Conservation (phyloP, 35 echinoderm and acorn worm genomes). For the Eucidaris tribuloides region DNA sequence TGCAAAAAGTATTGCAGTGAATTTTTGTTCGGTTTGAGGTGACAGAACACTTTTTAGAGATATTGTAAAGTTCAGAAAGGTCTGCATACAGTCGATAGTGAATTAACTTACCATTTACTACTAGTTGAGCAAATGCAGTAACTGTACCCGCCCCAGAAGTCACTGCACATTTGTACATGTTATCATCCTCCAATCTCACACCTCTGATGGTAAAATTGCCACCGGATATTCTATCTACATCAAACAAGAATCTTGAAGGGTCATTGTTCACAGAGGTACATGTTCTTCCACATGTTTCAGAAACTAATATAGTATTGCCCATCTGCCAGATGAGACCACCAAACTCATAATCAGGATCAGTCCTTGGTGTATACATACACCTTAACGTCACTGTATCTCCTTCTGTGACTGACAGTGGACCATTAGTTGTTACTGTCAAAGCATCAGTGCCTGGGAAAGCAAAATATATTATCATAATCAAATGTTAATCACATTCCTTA, state of each 20-base stretch:
- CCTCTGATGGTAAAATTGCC: background rate
- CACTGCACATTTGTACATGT: background rate
- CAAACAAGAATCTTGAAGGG: background rate
- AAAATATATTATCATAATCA: too few relatives aligned
- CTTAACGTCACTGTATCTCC: slow-evolving; percentile 1
- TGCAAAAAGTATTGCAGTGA: background rate
- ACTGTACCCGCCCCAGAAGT: background rate
- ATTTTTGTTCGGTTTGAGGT: background rate
- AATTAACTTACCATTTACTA: slow-evolving; percentile 14
- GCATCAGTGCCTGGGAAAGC: background rate
- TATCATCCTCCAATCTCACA: background rate
- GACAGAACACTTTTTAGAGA: background rate
- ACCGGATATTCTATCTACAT: background rate
- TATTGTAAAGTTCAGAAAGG: background rate
- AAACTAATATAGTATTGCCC: background rate
- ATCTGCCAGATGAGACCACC: slow-evolving; percentile 5
- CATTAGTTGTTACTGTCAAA: background rate
- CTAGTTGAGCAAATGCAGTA: background rate
- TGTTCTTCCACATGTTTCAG: background rate
- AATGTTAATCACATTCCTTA: too few relatives aligned
- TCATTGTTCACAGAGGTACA: background rate
- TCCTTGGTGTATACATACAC: background rate
- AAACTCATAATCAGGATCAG: background rate
- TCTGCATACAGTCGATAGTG: background rate
- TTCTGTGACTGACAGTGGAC: background rate